These are phyloP conservation scores for Rhabdomys pumilio DNA, from an alignment of 2,797 vertebrate genomes.

Conservation along the genomic window DNA sequence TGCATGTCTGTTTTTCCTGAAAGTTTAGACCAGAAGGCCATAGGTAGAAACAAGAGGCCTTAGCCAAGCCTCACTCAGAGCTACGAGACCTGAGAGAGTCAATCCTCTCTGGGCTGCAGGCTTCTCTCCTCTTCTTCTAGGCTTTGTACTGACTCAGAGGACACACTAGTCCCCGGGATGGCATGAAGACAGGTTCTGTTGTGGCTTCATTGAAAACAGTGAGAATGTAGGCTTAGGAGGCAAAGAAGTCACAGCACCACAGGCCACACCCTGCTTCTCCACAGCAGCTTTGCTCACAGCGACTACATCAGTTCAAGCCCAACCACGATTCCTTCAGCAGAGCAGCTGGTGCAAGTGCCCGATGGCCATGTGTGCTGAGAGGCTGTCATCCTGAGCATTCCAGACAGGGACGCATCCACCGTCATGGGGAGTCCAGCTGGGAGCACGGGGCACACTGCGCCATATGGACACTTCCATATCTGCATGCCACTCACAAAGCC, in stretches of 20 bases:
- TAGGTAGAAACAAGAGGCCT: neutral
- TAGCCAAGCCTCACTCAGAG: neutral
- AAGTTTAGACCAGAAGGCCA: neutral
- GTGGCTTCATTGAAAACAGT: neutral
- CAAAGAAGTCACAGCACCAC: neutral
- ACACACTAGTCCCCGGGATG: neutral
- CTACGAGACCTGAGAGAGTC: neutral
- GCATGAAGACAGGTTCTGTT: neutral
- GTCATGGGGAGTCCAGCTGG: neutral
- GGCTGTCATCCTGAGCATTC: neutral
- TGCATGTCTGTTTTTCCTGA: neutral
- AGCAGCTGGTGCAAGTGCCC: neutral
- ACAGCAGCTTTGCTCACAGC: neutral
- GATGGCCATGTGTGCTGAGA: too few relatives aligned
- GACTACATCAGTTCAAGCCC: neutral
- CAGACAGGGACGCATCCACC: neutral
- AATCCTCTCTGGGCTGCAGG: neutral
- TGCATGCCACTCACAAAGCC: neutral
- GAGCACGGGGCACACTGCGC: accelerated
- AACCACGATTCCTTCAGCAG: neutral
- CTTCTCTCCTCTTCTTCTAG: neutral
- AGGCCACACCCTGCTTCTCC: neutral
- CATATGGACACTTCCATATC: neutral
- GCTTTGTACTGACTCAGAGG: neutral
- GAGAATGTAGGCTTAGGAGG: neutral